phyloP scores from a whole-genome alignment of 2,888 invertebrate genomes.

The Mermis nigrescens region DNA sequence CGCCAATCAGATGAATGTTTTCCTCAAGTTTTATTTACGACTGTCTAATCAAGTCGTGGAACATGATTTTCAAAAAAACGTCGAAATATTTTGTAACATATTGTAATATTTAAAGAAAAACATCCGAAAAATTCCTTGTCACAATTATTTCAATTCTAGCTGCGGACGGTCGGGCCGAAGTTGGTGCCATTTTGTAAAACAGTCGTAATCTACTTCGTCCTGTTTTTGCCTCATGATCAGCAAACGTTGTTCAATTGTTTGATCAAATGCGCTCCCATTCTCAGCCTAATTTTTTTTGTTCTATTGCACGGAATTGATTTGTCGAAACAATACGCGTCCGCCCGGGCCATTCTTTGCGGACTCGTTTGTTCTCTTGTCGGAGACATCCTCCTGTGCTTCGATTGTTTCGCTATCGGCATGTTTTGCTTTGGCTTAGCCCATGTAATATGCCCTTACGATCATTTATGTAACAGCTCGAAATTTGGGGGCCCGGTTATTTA shows the following conservation, averaged over 20 bases:
- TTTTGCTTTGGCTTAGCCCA: slow-evolving; percentile 60
- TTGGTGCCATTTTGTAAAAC: slow-evolving; percentile 70
- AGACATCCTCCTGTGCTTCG: slow-evolving; percentile 52
- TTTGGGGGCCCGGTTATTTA: no score
- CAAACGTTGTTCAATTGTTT: slow-evolving; percentile 50
- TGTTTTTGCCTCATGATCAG: slow-evolving; percentile 45
- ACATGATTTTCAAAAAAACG: no score
- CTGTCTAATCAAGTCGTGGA: no score
- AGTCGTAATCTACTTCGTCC: slow-evolving; percentile 60
- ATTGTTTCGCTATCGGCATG: slow-evolving; percentile 54
- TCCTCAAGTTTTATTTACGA: no score
- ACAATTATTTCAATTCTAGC: slow-evolving; percentile 43
- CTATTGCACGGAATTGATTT: slow-evolving; percentile 47
- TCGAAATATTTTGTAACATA: no score
- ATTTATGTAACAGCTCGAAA: no score
- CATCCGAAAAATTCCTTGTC: no score
- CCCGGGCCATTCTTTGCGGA: slow-evolving; percentile 52
- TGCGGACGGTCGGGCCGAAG: slow-evolving; percentile 50
- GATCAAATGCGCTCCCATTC: slow-evolving; percentile 66
- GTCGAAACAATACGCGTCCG: slow-evolving; percentile 42
- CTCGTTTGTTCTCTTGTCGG: slow-evolving; percentile 62
- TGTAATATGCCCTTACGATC: no score
- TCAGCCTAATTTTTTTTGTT: slow-evolving; percentile 59
- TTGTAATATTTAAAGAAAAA: no score
- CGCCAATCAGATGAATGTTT: no score